A percentile compares a stretch with the other conserved stretches of the same genome.
phyloP scores from a whole-genome alignment of 2,888 invertebrate species.

The Ctenicera cuprea region DNA sequence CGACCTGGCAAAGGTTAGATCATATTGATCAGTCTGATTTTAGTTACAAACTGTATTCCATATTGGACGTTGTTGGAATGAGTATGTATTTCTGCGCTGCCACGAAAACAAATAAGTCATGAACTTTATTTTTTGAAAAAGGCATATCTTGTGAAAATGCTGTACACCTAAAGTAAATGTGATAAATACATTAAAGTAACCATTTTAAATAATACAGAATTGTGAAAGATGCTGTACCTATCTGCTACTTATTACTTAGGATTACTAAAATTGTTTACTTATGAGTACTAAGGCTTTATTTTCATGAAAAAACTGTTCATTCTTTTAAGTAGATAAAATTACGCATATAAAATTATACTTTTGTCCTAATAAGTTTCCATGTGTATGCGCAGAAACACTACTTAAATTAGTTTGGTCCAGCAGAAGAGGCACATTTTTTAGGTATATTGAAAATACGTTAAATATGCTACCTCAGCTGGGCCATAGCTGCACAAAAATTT shows the following conservation, averaged over 20 bases:
- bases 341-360: too few species aligned
- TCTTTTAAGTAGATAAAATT: too few species aligned
- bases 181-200: background rate
- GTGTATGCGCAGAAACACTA: constrained; percentile 38
- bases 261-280: too few species aligned
- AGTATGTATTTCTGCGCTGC: constrained; percentile 42
- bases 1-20: constrained; percentile 69
- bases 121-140: background rate
- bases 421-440: constrained; percentile 28
- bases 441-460: constrained; percentile 9
- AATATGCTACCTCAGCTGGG: constrained; percentile 14
- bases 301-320: too few species aligned
- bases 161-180: too few species aligned
- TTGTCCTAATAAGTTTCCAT: background rate
- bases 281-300: too few species aligned
- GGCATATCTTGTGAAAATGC: background rate
- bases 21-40: constrained; percentile 76
- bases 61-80: constrained; percentile 74
- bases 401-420: constrained; percentile 36
- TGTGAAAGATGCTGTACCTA: too few species aligned
- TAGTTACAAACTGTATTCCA: constrained; percentile 75
- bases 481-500: constrained; percentile 43
- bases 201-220: background rate
- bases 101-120: background rate
- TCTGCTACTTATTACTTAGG: too few species aligned